A percentile compares a stretch with the other conserved stretches of the same genome.
Evolutionary conservation across 2,797 vertebrate species (phyloP).

Genomic region (Phalanger gymnotis): DNA sequence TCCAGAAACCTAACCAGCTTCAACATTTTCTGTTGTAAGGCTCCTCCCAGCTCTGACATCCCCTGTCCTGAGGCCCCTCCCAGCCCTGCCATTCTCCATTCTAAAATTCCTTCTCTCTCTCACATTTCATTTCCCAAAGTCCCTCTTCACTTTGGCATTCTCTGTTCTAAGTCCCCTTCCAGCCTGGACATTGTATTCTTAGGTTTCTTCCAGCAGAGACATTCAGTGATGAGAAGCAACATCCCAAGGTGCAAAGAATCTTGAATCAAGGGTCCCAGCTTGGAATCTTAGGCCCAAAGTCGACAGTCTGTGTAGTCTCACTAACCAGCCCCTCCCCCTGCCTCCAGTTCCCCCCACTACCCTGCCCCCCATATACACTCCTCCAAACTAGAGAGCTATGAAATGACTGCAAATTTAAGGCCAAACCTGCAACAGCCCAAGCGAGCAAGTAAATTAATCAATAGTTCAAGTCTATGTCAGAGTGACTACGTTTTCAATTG

Average conservation of each 20-base stretch:
- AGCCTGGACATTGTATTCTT: neutral
- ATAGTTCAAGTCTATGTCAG: constrained; percentile 57
- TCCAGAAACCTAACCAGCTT: no score
- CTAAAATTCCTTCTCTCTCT: neutral
- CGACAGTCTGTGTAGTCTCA: neutral
- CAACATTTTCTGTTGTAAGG: no score
- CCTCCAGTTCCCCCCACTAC: neutral
- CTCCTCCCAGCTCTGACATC: no score
- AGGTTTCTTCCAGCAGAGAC: neutral
- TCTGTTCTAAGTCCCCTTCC: neutral
- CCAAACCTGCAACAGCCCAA: constrained; percentile 33
- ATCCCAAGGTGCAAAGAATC: neutral
- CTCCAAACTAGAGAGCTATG: neutral
- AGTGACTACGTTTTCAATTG: constrained; percentile 59
- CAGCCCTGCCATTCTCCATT: neutral
- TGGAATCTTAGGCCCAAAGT: neutral
- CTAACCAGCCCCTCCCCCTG: neutral
- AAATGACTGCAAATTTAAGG: constrained; percentile 62
- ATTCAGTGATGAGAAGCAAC: neutral
- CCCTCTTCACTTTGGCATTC: neutral
- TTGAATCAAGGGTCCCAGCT: neutral
- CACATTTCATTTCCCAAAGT: neutral
- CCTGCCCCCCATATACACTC: no score
- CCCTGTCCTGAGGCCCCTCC: neutral
- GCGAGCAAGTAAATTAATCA: neutral